These are phyloP conservation scores for Ivindomyrus marchei DNA, from an alignment of 2,113 vertebrate species.

Conservation along the genomic window DNA sequence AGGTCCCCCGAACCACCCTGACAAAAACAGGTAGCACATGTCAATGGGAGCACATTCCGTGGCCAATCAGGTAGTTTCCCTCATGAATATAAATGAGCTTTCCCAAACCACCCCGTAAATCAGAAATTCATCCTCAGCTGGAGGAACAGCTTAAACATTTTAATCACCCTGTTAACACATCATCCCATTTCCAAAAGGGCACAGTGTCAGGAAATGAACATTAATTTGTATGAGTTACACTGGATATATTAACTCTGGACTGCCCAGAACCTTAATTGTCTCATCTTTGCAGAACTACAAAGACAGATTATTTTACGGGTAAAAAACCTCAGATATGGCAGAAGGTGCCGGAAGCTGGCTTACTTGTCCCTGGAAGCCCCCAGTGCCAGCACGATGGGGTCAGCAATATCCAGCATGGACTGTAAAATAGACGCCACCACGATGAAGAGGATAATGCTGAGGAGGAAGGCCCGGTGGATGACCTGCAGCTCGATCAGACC, in stretches of 20 bases:
- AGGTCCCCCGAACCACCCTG: not conserved
- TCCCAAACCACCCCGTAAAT: not conserved
- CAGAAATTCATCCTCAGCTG: not conserved
- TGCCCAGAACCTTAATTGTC: not conserved
- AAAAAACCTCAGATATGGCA: not conserved
- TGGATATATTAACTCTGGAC: not conserved
- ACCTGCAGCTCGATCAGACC: slow-evolving; percentile 96
- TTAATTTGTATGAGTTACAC: not conserved
- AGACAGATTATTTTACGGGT: not conserved
- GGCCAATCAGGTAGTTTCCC: not conserved
- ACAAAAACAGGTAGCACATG: no score
- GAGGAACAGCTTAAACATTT: no score
- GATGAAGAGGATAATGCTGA: slow-evolving; percentile 97
- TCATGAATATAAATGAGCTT: not conserved
- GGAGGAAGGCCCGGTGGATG: slow-evolving; percentile 92
- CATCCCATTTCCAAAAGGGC: not conserved
- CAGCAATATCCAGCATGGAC: slow-evolving; percentile 98
- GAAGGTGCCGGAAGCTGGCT: slow-evolving; percentile 24
- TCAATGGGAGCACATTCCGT: no score
- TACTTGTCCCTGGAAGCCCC: slow-evolving; percentile 97
- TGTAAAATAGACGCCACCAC: slow-evolving; percentile 96
- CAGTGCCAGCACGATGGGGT: slow-evolving; percentile 90
- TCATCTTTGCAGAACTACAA: not conserved
- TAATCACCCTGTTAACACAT: not conserved
- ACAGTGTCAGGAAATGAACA: not conserved